Evolutionary conservation across 1,140 invertebrate species (phyloP), one percentile per base, ranked within the genome.

Genomic region (Harpegnathos saltator): DNA sequence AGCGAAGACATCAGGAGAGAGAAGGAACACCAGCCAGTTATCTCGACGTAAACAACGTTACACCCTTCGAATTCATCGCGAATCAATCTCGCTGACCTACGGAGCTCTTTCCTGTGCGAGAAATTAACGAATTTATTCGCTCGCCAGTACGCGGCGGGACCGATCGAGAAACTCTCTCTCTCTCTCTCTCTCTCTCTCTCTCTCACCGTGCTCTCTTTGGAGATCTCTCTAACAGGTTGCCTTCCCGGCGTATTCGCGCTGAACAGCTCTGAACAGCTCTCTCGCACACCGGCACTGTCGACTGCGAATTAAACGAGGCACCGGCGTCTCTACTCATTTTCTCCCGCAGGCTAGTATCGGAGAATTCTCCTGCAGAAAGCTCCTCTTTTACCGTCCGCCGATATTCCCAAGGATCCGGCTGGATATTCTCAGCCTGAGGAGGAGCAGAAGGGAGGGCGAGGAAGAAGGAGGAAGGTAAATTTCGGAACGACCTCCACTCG

Each of bases 331-430:
- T 26, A 15, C 33, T 17, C 72, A 38, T 54, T 62, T 72, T 68
- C 48, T 29, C 77, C 72, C 71, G 54, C 77, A 84, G 82, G 81
- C 72, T 84, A 81, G 85, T 86, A 87, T 87, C 85, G 86, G 62
- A 29, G 86, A 87, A 87, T 84, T 87, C 85, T 77, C 81, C 58
- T 83, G 78, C 85, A 72, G 81, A 86, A 83, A 86, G 73, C 84
- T 83, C 65, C 65, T 59, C 84, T 69, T 80, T 80, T 80, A 80
- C 58, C 61, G 26, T 87, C 73, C 78, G 73, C 85, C 68, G 62
- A 85, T 82, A 82, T 82, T 82, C 85, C 61, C 33, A 86, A 80
- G 44, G 59, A 83, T 87, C 73, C 69, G 58, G 65, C 22, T 59
- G n/a, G 73, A 59, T 73, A 87, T 87, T 87, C 73, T 38, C 24